These are phyloP conservation scores for Nomada hirtipes DNA, from an alignment of 2,888 invertebrate genomes.

Conservation along the genomic window DNA sequence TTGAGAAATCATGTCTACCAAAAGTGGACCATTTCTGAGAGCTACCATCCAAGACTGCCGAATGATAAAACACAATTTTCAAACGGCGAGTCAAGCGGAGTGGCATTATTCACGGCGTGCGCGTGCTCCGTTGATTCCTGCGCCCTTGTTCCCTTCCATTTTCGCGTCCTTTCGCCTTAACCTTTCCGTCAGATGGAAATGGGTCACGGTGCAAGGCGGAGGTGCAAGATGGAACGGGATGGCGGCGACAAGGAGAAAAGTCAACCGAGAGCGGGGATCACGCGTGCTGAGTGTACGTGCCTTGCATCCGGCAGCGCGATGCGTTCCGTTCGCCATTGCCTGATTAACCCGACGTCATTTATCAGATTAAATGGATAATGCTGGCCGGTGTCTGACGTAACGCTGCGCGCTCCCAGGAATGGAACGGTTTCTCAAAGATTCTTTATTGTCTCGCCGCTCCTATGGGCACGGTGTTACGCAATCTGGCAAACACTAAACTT, in stretches of 20 bases:
- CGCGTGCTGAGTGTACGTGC: constrained; percentile 54
- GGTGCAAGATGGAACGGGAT: constrained; percentile 19
- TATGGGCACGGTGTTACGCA: constrained; percentile 33
- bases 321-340: constrained; percentile 45
- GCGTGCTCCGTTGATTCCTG: not conserved
- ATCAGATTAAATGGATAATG: constrained; percentile 63
- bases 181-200: constrained; percentile 21
- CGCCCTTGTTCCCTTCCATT: not conserved
- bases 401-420: constrained; percentile 15
- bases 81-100: no score
- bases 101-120: not conserved
- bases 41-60: no score
- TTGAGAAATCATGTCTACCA: not conserved
- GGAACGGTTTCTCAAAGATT: constrained; percentile 45
- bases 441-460: constrained; percentile 38
- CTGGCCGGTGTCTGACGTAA: constrained; percentile 50
- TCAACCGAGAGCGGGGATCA: constrained; percentile 45
- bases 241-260: constrained; percentile 24
- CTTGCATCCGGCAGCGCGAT: constrained; percentile 45
- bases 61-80: no score
- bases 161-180: not conserved
- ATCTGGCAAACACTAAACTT: constrained; percentile 27
- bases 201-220: constrained; percentile 39
- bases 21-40: not conserved
- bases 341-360: constrained; percentile 61